A percentile compares a stretch with the other conserved stretches of the same genome.
phyloP scores from a whole-genome alignment of 2,797 vertebrate species.

The Lacerta bilineata region DNA sequence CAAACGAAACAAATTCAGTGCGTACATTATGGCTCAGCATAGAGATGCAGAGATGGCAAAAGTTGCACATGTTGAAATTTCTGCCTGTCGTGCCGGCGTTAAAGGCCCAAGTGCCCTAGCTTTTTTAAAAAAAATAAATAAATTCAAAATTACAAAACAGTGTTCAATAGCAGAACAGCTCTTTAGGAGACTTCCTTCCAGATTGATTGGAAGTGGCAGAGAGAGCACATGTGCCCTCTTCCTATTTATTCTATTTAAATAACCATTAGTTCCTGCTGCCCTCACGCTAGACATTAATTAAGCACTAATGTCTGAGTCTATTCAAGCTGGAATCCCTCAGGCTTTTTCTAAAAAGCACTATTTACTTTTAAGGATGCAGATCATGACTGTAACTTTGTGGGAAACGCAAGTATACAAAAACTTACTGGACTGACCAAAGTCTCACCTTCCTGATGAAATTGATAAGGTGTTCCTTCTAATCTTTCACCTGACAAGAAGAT shows the following conservation, averaged over 20 bases:
- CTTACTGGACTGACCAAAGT: constrained; percentile 48
- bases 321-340: neutral
- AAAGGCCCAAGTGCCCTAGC: neutral
- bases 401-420: neutral
- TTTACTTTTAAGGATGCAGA: neutral
- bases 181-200: neutral
- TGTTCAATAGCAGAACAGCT: neutral
- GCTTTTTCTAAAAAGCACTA: neutral
- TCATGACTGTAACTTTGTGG: neutral
- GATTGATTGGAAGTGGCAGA: constrained; percentile 5
- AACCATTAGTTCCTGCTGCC: constrained; percentile 35
- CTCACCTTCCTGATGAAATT: constrained; percentile 47
- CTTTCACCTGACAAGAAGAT: constrained; percentile 62
- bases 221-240: neutral
- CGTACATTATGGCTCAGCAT: neutral
- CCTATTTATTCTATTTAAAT: constrained; percentile 14
- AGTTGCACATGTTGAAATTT: neutral
- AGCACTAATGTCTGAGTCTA: neutral
- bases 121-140: neutral
- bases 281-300: constrained; percentile 8
- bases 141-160: neutral
- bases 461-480: constrained; percentile 38
- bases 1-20: neutral
- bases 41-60: neutral
- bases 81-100: neutral